Evolutionary conservation across 1,140 invertebrate species (phyloP).

Genomic region (Drosophila leontia): DNA sequence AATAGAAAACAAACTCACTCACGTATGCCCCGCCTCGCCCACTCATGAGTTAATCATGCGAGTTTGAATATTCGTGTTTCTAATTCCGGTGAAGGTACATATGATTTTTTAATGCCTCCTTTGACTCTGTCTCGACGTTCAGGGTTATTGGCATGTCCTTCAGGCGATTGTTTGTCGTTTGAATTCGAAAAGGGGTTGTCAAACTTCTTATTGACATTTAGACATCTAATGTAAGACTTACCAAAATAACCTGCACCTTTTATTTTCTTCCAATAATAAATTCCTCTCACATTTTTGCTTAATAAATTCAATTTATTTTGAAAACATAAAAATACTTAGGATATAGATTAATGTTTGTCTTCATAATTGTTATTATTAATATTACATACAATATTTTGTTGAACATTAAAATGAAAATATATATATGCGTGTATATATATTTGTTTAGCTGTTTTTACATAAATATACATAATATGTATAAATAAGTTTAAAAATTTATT

Average conservation of each 20-base stretch:
- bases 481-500: slow-evolving; percentile 83
- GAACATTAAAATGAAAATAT: slow-evolving; percentile 80
- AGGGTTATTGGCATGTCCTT: slow-evolving; percentile 37
- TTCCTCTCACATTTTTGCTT: slow-evolving; percentile 42
- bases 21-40: slow-evolving; percentile 4
- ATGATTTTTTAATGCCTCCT: slow-evolving; percentile 37
- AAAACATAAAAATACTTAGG: slow-evolving; percentile 81
- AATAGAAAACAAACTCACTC: slow-evolving; percentile 43
- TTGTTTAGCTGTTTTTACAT: slow-evolving; percentile 69
- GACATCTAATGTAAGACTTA: background rate
- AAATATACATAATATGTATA: slow-evolving; percentile 77
- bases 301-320: slow-evolving; percentile 82
- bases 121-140: slow-evolving; percentile 32
- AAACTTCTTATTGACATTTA: slow-evolving; percentile 19
- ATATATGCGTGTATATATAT: slow-evolving; percentile 68
- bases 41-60: slow-evolving; percentile 63
- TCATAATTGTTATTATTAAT: slow-evolving; percentile 39
- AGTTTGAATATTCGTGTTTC: slow-evolving; percentile 33
- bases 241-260: background rate
- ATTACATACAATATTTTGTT: slow-evolving; percentile 56
- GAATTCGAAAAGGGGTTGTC: background rate
- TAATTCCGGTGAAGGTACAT: slow-evolving; percentile 2
- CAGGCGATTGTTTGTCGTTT: slow-evolving; percentile 23
- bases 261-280: background rate
- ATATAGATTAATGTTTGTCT: slow-evolving; percentile 58